Percentiles rank a stretch among this genome's conserved stretches.
These are phyloP conservation scores for Martes martes DNA, from an alignment of 2,113 vertebrate species.

Conservation along the genomic window DNA sequence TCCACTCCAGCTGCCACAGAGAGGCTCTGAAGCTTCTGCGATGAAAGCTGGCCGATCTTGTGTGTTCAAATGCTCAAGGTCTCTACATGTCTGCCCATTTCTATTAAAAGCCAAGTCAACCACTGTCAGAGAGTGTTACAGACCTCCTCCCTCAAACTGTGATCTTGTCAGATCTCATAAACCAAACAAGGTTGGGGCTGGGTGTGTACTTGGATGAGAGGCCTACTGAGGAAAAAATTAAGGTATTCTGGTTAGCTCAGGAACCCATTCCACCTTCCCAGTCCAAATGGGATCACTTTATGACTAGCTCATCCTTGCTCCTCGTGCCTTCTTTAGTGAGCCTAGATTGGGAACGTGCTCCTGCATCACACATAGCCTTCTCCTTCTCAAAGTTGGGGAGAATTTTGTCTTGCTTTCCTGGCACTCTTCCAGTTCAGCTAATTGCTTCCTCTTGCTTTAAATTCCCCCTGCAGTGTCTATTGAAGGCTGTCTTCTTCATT, in stretches of 20 bases:
- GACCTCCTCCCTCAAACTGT: constrained; percentile 62
- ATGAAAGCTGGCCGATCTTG: constrained; percentile 61
- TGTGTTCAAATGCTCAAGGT: constrained; percentile 52
- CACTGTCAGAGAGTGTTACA: constrained; percentile 71
- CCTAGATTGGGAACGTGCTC: neutral
- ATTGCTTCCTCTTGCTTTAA: constrained; percentile 66
- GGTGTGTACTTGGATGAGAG: constrained; percentile 42
- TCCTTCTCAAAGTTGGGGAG: constrained; percentile 31
- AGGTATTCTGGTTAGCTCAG: neutral
- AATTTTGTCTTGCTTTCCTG: constrained; percentile 43
- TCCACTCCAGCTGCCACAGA: constrained; percentile 68
- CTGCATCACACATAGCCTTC: neutral
- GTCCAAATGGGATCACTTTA: neutral
- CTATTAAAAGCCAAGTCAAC: constrained; percentile 76
- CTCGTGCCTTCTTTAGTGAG: neutral
- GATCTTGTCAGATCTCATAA: constrained; percentile 77
- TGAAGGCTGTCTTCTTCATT: constrained; percentile 66
- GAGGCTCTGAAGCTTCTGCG: constrained; percentile 23
- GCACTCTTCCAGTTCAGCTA: constrained; percentile 58
- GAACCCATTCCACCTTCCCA: neutral
- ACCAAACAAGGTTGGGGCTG: constrained; percentile 22
- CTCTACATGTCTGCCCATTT: constrained; percentile 71
- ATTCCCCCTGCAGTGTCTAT: constrained; percentile 55
- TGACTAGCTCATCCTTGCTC: neutral
- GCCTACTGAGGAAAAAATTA: constrained; percentile 22